Conservation (phyloP, 2,888 invertebrate species). For the Caenorhabditis uteleia region DNA sequence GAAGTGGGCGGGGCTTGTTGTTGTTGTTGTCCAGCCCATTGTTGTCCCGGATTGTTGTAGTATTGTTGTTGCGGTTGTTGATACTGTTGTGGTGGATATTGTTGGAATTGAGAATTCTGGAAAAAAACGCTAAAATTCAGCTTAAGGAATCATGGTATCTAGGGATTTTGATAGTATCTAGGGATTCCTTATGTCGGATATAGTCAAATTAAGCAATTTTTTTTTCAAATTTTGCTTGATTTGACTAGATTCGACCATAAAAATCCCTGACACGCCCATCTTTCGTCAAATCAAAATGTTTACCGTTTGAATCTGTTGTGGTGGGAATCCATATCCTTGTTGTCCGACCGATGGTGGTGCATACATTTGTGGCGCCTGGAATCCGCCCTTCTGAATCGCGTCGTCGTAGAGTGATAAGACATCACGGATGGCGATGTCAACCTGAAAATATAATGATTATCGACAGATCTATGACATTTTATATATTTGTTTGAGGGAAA, state of each 20-base stretch:
- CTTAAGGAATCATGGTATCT: too few relatives aligned
- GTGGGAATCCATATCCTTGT: slow-evolving; percentile 8
- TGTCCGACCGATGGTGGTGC: slow-evolving; percentile 25
- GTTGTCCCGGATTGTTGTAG: slow-evolving; percentile 13
- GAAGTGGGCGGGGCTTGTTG: neutral
- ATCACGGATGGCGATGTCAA: slow-evolving; percentile 69
- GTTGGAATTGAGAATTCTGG: slow-evolving; percentile 9
- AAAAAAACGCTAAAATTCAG: too few relatives aligned
- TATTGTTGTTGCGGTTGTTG: slow-evolving; percentile 11
- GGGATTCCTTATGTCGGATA: too few relatives aligned
- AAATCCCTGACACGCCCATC: neutral
- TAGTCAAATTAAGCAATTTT: slow-evolving; percentile 5
- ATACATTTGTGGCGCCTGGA: slow-evolving; percentile 36
- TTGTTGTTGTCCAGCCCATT: slow-evolving; percentile 14
- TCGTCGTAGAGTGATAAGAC: slow-evolving; percentile 67
- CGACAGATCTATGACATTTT: neutral
- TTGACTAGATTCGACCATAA: neutral
- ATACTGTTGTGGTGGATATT: slow-evolving; percentile 18
- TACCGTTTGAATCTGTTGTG: slow-evolving; percentile 17
- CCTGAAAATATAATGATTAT: slow-evolving; percentile 39
- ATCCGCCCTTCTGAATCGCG: slow-evolving; percentile 60
- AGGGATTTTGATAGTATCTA: too few relatives aligned
- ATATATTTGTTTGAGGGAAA: too few relatives aligned
- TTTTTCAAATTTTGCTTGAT: neutral
- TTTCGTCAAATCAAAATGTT: neutral